A percentile compares a stretch with the other conserved stretches of the same genome.
These are phyloP conservation scores for Holcopasites calliopsidis DNA, from an alignment of 1,140 invertebrate genomes.

Conservation along the genomic window DNA sequence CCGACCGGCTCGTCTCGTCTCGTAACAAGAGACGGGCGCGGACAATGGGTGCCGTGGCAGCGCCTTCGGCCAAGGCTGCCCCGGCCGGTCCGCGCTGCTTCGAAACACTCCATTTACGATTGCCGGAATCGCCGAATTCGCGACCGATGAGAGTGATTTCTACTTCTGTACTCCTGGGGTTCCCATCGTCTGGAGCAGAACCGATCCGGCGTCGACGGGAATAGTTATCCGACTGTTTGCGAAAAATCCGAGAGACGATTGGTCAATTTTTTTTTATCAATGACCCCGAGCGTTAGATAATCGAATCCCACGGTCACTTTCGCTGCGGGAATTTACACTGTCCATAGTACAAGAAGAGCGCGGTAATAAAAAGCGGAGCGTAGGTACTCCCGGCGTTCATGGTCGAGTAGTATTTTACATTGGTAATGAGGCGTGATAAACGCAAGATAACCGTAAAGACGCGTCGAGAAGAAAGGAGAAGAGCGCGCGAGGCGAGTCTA, in stretches of 20 bases:
- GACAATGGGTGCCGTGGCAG: constrained; percentile 77
- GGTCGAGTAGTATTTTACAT: constrained; percentile 52
- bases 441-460: constrained; percentile 46
- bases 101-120: constrained; percentile 59
- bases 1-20: constrained; percentile 70
- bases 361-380: constrained; percentile 44
- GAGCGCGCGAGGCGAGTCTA: constrained; percentile 43
- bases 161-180: not conserved
- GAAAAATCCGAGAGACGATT: too few relatives aligned
- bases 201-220: too few relatives aligned
- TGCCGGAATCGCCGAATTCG: constrained; percentile 48
- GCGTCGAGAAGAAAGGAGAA: constrained; percentile 54
- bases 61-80: constrained; percentile 76
- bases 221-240: too few relatives aligned
- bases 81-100: constrained; percentile 58
- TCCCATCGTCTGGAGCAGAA: not conserved
- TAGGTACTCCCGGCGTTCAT: constrained; percentile 14
- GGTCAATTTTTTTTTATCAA: too few relatives aligned
- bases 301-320: too few relatives aligned
- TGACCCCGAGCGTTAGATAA: too few relatives aligned
- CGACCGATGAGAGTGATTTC: not conserved
- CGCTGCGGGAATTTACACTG: too few relatives aligned
- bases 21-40: constrained; percentile 77
- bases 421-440: constrained; percentile 63
- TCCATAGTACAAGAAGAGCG: constrained; percentile 19